Conservation (phyloP, 1,140 invertebrate genomes). For the Bilobella aurantiaca region DNA sequence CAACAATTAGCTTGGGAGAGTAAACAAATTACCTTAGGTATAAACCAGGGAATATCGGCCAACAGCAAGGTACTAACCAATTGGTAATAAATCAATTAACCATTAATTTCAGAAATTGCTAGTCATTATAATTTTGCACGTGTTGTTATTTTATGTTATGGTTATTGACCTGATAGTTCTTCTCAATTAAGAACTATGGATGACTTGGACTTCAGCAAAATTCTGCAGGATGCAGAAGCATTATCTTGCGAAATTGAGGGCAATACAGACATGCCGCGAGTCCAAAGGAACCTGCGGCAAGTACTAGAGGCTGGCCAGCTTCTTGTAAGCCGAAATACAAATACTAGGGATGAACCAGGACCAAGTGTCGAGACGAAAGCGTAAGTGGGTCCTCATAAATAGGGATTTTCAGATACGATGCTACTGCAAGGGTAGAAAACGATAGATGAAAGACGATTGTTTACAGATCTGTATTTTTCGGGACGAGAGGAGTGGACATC, state of each 20-base stretch:
- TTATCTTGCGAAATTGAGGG: conserved; percentile 78
- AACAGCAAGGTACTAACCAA: no score
- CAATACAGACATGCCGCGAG: conserved; percentile 65
- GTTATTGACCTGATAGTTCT: no score
- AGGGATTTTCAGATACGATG: background rate
- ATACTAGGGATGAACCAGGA: conserved; percentile 58
- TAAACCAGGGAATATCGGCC: no score
- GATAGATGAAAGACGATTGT: no score
- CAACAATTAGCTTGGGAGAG: no score
- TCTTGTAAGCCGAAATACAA: conserved; percentile 71
- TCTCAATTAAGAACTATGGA: conserved; percentile 35
- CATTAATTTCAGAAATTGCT: no score
- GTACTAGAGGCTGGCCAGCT: conserved; percentile 84
- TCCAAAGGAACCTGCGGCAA: conserved; percentile 80
- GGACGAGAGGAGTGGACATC: conserved; percentile 81
- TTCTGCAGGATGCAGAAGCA: conserved; percentile 81
- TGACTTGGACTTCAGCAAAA: conserved; percentile 63
- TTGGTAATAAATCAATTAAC: no score
- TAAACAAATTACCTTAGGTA: no score
- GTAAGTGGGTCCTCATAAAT: conserved; percentile 60
- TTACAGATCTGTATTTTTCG: conserved; percentile 73
- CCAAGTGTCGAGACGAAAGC: conserved; percentile 78
- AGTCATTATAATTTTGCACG: no score
- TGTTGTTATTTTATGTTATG: no score
- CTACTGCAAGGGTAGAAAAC: no score